Percentiles rank a stretch among this genome's conserved stretches.
Conservation (phyloP, 2,888 invertebrate genomes). For the Embidobia sp. region DNA sequence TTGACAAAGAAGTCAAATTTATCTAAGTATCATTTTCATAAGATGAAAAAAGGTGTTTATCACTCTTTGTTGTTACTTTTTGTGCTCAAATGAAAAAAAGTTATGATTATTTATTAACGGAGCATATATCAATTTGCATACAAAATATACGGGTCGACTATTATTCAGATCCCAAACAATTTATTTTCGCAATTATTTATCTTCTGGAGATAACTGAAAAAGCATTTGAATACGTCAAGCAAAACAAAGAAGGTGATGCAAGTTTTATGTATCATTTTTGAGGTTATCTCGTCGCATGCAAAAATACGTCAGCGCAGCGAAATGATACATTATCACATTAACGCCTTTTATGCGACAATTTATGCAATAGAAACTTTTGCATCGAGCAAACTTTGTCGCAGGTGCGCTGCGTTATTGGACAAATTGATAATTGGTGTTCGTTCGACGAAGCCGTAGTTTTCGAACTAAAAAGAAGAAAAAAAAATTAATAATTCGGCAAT, state of each 20-base stretch:
- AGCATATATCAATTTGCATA: no score
- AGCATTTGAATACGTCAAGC: not conserved
- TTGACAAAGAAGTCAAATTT: no score
- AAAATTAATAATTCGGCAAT: not conserved
- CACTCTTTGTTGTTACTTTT: no score
- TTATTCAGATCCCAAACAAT: no score
- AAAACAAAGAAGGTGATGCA: not conserved
- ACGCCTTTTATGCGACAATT: conserved; percentile 30
- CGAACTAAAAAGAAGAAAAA: conserved; percentile 5
- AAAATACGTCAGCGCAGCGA: conserved; percentile 6
- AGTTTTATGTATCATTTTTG: conserved; percentile 12
- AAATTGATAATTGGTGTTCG: conserved; percentile 30
- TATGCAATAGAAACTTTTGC: conserved; percentile 37
- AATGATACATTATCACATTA: conserved; percentile 36
- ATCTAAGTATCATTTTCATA: no score
- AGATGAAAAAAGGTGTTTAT: no score
- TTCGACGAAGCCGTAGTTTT: not conserved
- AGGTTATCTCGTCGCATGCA: conserved; percentile 11
- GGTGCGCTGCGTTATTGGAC: conserved; percentile 15
- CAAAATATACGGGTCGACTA: no score
- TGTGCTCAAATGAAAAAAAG: no score
- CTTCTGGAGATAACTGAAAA: not conserved
- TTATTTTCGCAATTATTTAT: no score
- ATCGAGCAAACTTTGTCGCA: conserved; percentile 29
- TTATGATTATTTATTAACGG: no score